A percentile compares a stretch with the other conserved stretches of the same genome.
phyloP scores from a whole-genome alignment of 1,140 invertebrate species.

The Papilio dardanus region DNA sequence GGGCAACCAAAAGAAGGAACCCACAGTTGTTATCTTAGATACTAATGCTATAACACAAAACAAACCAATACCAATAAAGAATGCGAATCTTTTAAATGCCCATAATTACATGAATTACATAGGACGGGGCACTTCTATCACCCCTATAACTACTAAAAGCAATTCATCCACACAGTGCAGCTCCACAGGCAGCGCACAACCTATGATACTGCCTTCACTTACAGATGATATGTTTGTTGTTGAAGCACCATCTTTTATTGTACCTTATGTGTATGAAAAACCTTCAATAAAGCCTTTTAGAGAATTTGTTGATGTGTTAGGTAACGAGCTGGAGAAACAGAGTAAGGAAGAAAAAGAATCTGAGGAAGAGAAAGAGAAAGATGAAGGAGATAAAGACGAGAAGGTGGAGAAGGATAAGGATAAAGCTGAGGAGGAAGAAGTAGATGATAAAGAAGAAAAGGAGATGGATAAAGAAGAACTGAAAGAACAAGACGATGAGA shows the following conservation, averaged over 20 bases:
- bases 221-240: slow-evolving; percentile 96
- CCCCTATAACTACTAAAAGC: slow-evolving; percentile 66
- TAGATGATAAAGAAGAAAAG: slow-evolving; percentile 42
- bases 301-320: slow-evolving; percentile 88
- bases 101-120: slow-evolving; percentile 74
- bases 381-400: slow-evolving; percentile 59
- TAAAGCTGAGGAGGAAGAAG: slow-evolving; percentile 57
- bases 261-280: slow-evolving; percentile 96
- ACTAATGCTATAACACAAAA: slow-evolving; percentile 88
- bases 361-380: slow-evolving; percentile 67
- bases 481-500: slow-evolving; percentile 53
- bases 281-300: slow-evolving; percentile 90
- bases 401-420: slow-evolving; percentile 60
- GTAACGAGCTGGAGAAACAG: slow-evolving; percentile 85
- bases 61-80: slow-evolving; percentile 50
- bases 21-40: slow-evolving; percentile 90
- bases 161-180: slow-evolving; percentile 54
- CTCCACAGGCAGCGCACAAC: slow-evolving; percentile 64
- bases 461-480: slow-evolving; percentile 55
- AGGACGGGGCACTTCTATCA: slow-evolving; percentile 72
- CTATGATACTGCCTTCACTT: slow-evolving; percentile 87
- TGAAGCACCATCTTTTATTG: slow-evolving; percentile 95
- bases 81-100: slow-evolving; percentile 47
- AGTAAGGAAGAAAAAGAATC: slow-evolving; percentile 70
- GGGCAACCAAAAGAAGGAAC: slow-evolving; percentile 86